Base-by-base conservation (phyloP, 2,888 invertebrate species). In the Heteropelma amictum region DNA sequence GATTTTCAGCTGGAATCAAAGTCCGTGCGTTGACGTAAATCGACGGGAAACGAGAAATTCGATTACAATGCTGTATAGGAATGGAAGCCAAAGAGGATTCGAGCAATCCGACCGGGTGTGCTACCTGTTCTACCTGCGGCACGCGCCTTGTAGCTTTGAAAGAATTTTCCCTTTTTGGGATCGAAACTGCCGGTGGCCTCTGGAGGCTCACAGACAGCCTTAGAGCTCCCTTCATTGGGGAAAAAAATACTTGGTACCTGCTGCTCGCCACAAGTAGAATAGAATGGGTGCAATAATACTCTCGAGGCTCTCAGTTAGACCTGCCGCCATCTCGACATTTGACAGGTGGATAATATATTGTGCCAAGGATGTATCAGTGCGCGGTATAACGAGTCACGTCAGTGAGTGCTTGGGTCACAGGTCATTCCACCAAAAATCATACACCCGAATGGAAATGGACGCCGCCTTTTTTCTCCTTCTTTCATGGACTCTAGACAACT, bases 281-380 rank as follows among this genome's bases (percentile, higher is more conserved):
- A 23, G 47, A 21, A 64, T 47, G 53, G 33, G 38, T 33, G 35
- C 60, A 14, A 26, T 30, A 63, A 68, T 30, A 56, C 30, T 30
- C 67, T 56, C 67, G 45, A 68, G 42, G 28, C 40, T 30, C 40
- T 60, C 61, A 47, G 45, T 10, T 14, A 47, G 40, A 61, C 40
- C 58, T 23, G 23, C 17, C n/a, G n/a, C n/a, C 49, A 49, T 17
- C 19, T 47, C 70, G 45, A 65, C 67, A 53, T 58, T 63, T 68
- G 45, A 72, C 76, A 76, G 76, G 76, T 76, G 75, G 49, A 63
- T 63, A 51, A 3, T 70, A n/a, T 60, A 72, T 76, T 68, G 67
- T 68, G 7, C 21, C 21, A 17, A 17, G 30, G 1, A 23, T 56
- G 51, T 33, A 42, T 38, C 30, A 49, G 65, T 65, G 47, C 40